Percentiles rank a stretch among this genome's conserved stretches.
These are phyloP conservation scores for Graptemys geographica DNA, from an alignment of 2,797 vertebrate genomes.

Conservation along the genomic window DNA sequence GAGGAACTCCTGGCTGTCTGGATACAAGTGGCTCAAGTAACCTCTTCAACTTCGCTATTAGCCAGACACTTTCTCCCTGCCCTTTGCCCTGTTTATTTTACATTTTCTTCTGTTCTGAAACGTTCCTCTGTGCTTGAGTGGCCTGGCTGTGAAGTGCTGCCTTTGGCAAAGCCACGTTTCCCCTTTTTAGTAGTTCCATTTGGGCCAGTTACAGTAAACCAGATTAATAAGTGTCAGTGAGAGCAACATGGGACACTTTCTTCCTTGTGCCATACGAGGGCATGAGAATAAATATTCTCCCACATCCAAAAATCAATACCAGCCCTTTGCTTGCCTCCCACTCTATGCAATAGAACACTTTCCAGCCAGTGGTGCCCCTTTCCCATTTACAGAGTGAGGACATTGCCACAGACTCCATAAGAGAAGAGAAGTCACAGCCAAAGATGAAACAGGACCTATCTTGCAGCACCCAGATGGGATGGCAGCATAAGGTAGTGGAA, in stretches of 20 bases:
- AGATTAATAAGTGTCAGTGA: rapidly evolving
- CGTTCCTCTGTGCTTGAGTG: rapidly evolving
- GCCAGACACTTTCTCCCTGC: not conserved
- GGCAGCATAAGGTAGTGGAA: not conserved
- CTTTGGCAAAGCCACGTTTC: not conserved
- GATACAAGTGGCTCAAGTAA: rapidly evolving
- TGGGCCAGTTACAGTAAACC: rapidly evolving
- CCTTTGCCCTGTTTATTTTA: not conserved
- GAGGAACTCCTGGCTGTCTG: not conserved
- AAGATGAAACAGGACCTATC: not conserved
- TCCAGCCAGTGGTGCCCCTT: not conserved
- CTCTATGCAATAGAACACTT: not conserved
- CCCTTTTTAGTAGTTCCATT: not conserved
- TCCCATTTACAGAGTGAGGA: not conserved
- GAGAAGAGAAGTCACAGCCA: not conserved
- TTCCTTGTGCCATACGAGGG: rapidly evolving
- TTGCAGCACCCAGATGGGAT: not conserved
- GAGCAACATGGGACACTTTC: not conserved
- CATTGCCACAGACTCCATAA: not conserved
- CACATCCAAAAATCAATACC: rapidly evolving
- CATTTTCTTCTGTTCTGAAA: not conserved
- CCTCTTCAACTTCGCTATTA: not conserved
- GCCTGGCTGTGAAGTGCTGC: not conserved
- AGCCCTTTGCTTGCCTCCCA: not conserved
- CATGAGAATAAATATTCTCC: rapidly evolving